Evolutionary conservation across 2,888 invertebrate genomes (phyloP).

Genomic region (Cataglyphis altisquamis): DNA sequence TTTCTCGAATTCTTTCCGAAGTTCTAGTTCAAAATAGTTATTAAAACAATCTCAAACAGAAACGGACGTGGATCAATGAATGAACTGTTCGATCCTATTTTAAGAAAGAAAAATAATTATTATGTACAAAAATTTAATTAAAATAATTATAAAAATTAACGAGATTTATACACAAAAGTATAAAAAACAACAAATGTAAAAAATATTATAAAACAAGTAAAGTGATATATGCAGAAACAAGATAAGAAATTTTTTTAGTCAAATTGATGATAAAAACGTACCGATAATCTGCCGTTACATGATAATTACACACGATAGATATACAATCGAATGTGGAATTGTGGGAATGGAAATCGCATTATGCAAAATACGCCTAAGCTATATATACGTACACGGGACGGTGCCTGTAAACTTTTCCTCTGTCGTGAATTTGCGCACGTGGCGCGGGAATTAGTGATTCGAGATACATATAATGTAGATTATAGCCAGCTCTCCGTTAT

Average conservation of each 20-base stretch:
- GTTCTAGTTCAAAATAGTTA: background rate
- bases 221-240: background rate
- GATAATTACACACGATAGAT: constrained; percentile 1
- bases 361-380: constrained; percentile 41
- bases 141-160: background rate
- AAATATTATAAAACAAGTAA: background rate
- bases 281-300: background rate
- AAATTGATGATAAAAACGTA: constrained; percentile 7
- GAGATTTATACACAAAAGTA: background rate
- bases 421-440: constrained; percentile 10
- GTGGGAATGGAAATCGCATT: constrained; percentile 28
- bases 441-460: background rate
- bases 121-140: background rate
- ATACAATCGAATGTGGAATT: background rate
- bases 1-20: background rate
- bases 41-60: background rate
- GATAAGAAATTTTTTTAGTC: background rate
- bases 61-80: background rate
- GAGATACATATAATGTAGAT: constrained; percentile 10
- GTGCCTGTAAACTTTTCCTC: constrained; percentile 15
- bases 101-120: background rate
- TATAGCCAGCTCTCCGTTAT: constrained; percentile 23
- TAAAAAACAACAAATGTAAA: background rate
- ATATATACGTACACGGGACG: background rate
- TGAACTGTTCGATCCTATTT: background rate